Percentiles rank a stretch among this genome's conserved stretches.
These are phyloP conservation scores for Laodelphax striatellus DNA, from an alignment of 1,140 invertebrate species.

Conservation along the genomic window DNA sequence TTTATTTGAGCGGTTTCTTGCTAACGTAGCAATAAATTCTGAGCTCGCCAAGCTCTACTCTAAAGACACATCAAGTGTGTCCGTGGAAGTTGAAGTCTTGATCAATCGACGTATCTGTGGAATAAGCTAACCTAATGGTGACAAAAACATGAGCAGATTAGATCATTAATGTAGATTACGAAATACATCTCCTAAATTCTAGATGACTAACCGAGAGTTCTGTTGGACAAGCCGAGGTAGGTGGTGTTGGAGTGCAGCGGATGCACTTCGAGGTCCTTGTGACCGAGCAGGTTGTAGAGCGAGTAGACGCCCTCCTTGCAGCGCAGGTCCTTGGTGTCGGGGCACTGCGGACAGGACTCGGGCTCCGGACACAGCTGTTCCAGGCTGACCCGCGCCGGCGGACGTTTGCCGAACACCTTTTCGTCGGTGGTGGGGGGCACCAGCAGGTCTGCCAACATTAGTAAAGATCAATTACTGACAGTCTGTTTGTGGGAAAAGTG, in stretches of 20 bases:
- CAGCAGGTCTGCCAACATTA: neutral
- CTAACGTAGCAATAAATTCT: too few species aligned
- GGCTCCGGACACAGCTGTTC: slow-evolving; percentile 51
- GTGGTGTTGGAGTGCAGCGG: slow-evolving; percentile 40
- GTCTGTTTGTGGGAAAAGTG: too few species aligned
- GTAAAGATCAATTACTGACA: too few species aligned
- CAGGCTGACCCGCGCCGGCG: slow-evolving; percentile 28
- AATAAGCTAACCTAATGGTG: too few species aligned
- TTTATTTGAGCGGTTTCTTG: too few species aligned
- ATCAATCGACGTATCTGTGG: too few species aligned
- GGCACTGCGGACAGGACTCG: slow-evolving; percentile 36
- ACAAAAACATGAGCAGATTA: too few species aligned
- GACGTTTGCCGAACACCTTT: slow-evolving; percentile 27
- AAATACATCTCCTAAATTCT: too few species aligned
- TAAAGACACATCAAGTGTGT: too few species aligned
- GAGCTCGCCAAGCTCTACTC: too few species aligned
- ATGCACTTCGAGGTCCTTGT: slow-evolving; percentile 39
- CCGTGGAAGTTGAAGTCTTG: too few species aligned
- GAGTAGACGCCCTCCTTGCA: slow-evolving; percentile 46
- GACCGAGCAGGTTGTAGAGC: slow-evolving; percentile 36
- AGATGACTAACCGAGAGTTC: slow-evolving; percentile 41
- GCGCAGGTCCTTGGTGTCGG: slow-evolving; percentile 39
- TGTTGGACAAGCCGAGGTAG: slow-evolving; percentile 42
- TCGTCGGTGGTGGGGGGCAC: slow-evolving; percentile 13
- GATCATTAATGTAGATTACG: too few species aligned